Evolutionary conservation across 92 coral and sea anemone species (phyloP).

Genomic region (Epizoanthus rinbou): DNA sequence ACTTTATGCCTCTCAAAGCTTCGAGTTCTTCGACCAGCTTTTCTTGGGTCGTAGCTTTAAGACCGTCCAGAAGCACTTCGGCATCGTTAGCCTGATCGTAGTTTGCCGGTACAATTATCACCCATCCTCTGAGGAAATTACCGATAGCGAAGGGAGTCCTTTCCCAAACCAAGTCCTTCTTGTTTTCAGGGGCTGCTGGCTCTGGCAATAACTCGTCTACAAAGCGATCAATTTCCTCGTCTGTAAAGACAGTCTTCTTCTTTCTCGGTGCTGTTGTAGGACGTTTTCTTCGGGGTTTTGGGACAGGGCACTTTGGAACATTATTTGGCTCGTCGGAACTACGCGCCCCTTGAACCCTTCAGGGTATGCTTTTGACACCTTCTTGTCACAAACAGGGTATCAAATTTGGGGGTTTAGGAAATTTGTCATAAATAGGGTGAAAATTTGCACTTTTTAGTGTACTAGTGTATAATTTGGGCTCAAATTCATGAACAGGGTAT

Average conservation of each 20-base stretch:
- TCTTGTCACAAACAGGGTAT: no score
- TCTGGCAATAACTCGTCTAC: conserved; percentile 5
- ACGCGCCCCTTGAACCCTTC: no score
- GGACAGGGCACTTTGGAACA: not conserved
- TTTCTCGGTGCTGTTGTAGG: not conserved
- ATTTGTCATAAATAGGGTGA: no score
- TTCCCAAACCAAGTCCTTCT: conserved; percentile 9
- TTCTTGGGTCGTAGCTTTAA: not conserved
- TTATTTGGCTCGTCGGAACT: no score
- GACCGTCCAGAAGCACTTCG: conserved; percentile 5
- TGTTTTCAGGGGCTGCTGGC: not conserved
- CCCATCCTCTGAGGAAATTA: conserved; percentile 22
- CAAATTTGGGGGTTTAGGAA: no score
- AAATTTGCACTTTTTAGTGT: no score
- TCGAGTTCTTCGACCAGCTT: conserved; percentile 10
- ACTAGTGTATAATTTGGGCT: no score
- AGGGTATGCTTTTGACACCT: no score
- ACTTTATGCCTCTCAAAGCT: conserved; percentile 3
- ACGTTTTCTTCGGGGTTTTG: not conserved
- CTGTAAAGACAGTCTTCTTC: conserved; percentile 17
- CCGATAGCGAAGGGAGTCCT: conserved; percentile 2
- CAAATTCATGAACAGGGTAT: no score
- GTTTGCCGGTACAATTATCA: not conserved
- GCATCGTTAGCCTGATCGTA: not conserved
- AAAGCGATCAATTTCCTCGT: conserved; percentile 12